A percentile compares a stretch with the other conserved stretches of the same genome.
phyloP scores from a whole-genome alignment of 1,140 invertebrate genomes.

The Cyphomyrmex costatus region DNA sequence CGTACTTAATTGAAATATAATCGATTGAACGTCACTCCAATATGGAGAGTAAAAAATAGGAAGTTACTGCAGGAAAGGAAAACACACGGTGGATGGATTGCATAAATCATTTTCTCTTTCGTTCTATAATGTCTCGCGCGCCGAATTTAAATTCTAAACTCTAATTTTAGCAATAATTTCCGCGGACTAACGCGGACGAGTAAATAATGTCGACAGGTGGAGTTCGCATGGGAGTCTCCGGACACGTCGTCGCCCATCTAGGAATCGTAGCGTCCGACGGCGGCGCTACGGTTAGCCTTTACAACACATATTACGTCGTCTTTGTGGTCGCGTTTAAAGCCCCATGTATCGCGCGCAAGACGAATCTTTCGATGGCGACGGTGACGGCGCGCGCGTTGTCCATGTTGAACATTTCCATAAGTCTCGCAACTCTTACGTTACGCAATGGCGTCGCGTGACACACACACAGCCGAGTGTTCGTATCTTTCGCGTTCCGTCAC shows the following conservation, averaged over 20 bases:
- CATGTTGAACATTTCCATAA: slow-evolving; percentile 31
- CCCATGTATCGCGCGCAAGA: slow-evolving; percentile 4
- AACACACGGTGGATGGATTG: no score
- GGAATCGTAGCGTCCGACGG: slow-evolving; percentile 72
- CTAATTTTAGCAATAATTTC: background rate
- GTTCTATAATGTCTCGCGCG: background rate
- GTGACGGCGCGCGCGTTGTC: background rate
- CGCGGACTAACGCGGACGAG: background rate
- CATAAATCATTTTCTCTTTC: background rate
- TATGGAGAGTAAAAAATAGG: background rate
- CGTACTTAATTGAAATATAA: background rate
- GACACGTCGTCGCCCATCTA: slow-evolving; percentile 48
- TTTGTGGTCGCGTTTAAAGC: slow-evolving; percentile 37
- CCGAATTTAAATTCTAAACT: slow-evolving; percentile 13
- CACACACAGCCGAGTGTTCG: background rate
- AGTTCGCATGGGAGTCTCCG: slow-evolving; percentile 57
- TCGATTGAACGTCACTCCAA: background rate
- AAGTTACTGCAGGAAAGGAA: background rate
- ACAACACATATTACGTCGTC: slow-evolving; percentile 8
- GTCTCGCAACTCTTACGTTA: slow-evolving; percentile 28
- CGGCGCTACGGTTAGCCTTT: slow-evolving; percentile 71
- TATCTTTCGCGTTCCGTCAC: background rate
- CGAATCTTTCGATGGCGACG: background rate
- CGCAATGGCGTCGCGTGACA: slow-evolving; percentile 24
- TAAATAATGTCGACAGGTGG: slow-evolving; percentile 74